Evolutionary conservation across 2,797 vertebrate genomes (phyloP).

Genomic region (Columba guinea): DNA sequence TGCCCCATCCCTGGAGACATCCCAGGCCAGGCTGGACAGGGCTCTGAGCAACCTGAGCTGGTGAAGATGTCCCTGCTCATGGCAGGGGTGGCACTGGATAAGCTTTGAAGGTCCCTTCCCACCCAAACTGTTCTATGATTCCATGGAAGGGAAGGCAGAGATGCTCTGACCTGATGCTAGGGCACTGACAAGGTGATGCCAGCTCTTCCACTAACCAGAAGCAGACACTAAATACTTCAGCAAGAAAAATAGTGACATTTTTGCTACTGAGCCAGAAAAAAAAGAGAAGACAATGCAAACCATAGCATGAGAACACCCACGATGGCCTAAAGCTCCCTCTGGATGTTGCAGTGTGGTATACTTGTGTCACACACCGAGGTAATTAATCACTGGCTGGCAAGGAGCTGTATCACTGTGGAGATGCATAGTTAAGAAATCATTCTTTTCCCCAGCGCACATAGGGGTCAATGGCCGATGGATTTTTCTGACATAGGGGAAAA

Average conservation of each 20-base stretch:
- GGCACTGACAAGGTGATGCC: not conserved
- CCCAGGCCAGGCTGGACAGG: not conserved
- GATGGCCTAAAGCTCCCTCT: not conserved
- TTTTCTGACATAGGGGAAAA: not conserved
- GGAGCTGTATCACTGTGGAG: not conserved
- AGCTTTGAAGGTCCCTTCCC: not conserved
- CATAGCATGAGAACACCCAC: accelerated
- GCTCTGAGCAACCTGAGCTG: not conserved
- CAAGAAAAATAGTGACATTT: not conserved
- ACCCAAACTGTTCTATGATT: not conserved
- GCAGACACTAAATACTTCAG: not conserved
- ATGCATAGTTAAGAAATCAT: not conserved
- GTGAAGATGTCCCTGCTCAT: not conserved
- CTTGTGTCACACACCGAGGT: accelerated
- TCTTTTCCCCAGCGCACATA: not conserved
- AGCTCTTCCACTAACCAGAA: not conserved
- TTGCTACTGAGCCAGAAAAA: not conserved
- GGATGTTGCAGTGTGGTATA: not conserved
- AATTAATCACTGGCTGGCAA: not conserved
- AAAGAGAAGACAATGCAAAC: not conserved
- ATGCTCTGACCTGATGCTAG: not conserved
- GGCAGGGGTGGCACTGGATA: not conserved
- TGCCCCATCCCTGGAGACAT: not conserved
- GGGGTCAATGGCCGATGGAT: not conserved
- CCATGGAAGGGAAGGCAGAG: not conserved